These are phyloP conservation scores for Brachypalpus laphriformis DNA, from an alignment of 2,888 invertebrate genomes.

Conservation along the genomic window DNA sequence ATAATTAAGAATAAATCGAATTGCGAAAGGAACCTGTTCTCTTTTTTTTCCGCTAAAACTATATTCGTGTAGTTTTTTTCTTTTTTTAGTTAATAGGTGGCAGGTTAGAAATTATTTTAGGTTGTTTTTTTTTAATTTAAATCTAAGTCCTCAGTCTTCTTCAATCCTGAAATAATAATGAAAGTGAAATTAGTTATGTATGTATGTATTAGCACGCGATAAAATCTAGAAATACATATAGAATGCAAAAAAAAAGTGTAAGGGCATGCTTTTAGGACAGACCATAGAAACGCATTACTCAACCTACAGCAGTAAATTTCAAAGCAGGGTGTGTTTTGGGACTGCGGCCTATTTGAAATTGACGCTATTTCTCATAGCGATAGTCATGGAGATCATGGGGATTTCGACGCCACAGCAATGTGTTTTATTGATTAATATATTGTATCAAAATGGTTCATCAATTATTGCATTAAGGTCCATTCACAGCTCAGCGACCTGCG, in stretches of 20 bases:
- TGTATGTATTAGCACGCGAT: slow-evolving; percentile 22
- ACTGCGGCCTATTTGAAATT: too few species aligned
- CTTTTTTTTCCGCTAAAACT: slow-evolving; percentile 40
- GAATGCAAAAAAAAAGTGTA: not conserved
- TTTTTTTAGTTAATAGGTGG: slow-evolving; percentile 44
- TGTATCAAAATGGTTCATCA: too few species aligned
- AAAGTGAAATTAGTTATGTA: slow-evolving; percentile 24
- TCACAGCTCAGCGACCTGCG: too few species aligned
- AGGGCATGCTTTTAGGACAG: too few species aligned
- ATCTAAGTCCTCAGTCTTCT: slow-evolving; percentile 80
- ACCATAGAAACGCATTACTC: too few species aligned
- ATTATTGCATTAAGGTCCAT: too few species aligned
- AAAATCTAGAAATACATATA: not conserved
- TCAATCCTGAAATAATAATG: slow-evolving; percentile 77
- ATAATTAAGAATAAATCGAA: slow-evolving; percentile 48
- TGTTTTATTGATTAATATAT: too few species aligned
- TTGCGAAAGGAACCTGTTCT: slow-evolving; percentile 53
- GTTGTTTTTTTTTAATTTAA: slow-evolving; percentile 64
- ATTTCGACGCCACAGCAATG: too few species aligned
- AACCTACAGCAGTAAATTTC: too few species aligned
- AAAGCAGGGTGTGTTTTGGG: too few species aligned
- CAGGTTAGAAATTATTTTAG: slow-evolving; percentile 48
- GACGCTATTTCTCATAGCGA: too few species aligned
- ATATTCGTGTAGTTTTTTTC: slow-evolving; percentile 38
- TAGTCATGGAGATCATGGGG: too few species aligned